Base-by-base conservation (phyloP, 2,888 invertebrate species). In the Ectemnius cavifrons region DNA sequence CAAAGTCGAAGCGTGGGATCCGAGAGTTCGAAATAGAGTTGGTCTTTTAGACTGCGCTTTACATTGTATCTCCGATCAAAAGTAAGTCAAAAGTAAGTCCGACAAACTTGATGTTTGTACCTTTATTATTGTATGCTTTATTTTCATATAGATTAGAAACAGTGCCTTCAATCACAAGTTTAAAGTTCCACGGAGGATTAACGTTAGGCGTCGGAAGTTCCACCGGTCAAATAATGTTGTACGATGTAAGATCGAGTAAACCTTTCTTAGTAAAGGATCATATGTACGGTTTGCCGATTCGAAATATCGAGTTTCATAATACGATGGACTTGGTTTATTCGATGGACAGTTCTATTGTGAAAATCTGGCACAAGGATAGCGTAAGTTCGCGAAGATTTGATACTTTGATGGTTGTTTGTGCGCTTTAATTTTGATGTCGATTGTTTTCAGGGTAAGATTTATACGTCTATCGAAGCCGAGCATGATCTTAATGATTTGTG, bases 1-100 rank as follows among this genome's bases (percentile, higher is more conserved):
- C 0, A 95, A 94, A 84, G 94, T 99, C 0, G 99, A 99, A 91
- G 98, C 98, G 3, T 99, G 98, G 98, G 99, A 99, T 92, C 97
- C 98, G 11, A 93, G 99, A 73, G 93, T 93, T 2, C 94, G 95
- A 84, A 93, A 93, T 45, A 93, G 95, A 88, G 97, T 96, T 80
- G 97, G 95, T 6, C 93, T 94, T 18, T 91, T 99, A 23, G 98
- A 99, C 91, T 97, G 97, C 90, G 98, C 97, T 4, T 91, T 94
- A 62, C 92, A 92, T 85, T 93, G 93, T 78, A 90, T 94, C 23
- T 91, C 92, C 83, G 91, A 92, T 73, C 91, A 92, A 93, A 91
- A 91, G 92, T 90, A 81, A 47, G 59, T 46, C 3, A 13, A 3
- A n/a, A 8, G 2, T 2, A 62, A 46, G n/a, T n/a, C n/a, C n/a